Evolutionary conservation across 1,140 invertebrate genomes (phyloP).

Genomic region (Elysia chlorotica): DNA sequence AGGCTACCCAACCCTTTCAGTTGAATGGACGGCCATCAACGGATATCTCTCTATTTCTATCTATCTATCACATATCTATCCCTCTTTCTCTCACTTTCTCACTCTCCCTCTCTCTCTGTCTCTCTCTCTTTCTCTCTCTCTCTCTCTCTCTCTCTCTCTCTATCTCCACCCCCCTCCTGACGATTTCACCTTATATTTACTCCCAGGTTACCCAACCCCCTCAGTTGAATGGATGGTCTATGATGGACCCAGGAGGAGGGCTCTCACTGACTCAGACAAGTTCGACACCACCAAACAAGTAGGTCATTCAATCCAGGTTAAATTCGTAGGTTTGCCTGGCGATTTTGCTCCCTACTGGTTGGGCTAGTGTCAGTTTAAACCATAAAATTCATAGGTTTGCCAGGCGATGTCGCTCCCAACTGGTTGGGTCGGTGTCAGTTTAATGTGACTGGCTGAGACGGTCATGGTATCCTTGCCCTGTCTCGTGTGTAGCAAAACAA

Average conservation of each 20-base stretch:
- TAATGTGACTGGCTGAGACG: too few species aligned
- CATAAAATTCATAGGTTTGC: too few species aligned
- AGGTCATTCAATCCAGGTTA: too few species aligned
- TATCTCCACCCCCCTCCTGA: neutral
- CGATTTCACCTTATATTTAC: neutral
- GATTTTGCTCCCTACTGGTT: too few species aligned
- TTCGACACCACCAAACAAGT: constrained; percentile 19
- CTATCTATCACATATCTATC: neutral
- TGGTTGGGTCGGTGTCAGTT: too few species aligned
- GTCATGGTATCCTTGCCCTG: too few species aligned
- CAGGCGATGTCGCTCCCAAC: too few species aligned
- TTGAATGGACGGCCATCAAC: neutral
- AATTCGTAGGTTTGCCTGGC: too few species aligned
- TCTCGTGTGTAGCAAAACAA: too few species aligned
- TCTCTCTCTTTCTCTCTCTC: neutral
- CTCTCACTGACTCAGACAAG: neutral
- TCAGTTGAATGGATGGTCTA: constrained; percentile 25
- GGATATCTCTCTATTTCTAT: too few species aligned
- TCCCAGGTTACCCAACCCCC: constrained; percentile 41
- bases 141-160: neutral
- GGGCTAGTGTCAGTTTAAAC: too few species aligned
- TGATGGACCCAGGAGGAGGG: neutral
- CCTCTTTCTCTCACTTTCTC: neutral
- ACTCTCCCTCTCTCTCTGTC: neutral
- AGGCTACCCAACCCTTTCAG: neutral